Evolutionary conservation across 2,113 vertebrate genomes (phyloP).

Genomic region (Ctenodactylus gundi): DNA sequence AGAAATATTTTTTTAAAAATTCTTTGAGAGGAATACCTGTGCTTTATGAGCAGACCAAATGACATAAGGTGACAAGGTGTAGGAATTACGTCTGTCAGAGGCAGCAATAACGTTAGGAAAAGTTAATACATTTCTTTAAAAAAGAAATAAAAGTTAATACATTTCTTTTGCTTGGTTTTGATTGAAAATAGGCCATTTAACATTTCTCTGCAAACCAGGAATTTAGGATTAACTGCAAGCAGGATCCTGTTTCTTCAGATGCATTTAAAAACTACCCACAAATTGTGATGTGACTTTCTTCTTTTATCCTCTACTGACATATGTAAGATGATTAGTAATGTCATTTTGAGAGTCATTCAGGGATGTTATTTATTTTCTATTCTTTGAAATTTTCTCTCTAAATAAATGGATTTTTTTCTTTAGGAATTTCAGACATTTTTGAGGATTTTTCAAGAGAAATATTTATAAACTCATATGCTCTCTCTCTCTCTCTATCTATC

Average conservation of each 20-base stretch:
- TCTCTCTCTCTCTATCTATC: too few species aligned
- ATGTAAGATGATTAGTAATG: not conserved
- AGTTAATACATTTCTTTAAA: constrained; percentile 39
- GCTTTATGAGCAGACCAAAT: not conserved
- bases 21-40: constrained; percentile 41
- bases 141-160: constrained; percentile 38
- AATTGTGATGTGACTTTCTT: not conserved
- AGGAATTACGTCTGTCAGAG: constrained; percentile 13
- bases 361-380: constrained; percentile 1
- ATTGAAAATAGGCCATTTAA: not conserved
- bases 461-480: too few species aligned
- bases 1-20: constrained; percentile 24
- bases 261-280: not conserved
- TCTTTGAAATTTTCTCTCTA: constrained; percentile 10
- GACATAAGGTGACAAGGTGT: constrained; percentile 16
- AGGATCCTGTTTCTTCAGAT: constrained; percentile 28
- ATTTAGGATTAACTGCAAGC: constrained; percentile 34
- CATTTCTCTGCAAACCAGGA: constrained; percentile 2
- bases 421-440: not conserved
- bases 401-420: not conserved
- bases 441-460: not conserved
- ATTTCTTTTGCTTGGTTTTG: constrained; percentile 32
- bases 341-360: not conserved
- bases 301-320: not conserved
- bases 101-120: constrained; percentile 9